Evolutionary conservation across 2,888 invertebrate genomes (phyloP).

Genomic region (Pammene fasciana): DNA sequence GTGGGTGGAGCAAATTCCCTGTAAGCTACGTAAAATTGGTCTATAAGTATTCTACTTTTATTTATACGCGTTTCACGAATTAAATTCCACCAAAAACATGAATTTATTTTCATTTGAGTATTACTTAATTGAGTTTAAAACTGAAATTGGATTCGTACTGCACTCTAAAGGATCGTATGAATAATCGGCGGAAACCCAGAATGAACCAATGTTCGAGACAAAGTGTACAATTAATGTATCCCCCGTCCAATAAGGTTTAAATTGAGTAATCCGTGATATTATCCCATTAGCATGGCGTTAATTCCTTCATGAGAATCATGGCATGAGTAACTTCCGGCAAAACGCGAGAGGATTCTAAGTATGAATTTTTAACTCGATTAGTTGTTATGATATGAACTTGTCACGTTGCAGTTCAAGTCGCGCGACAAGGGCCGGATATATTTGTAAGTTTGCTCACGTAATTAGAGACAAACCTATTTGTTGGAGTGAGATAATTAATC

Average conservation of each 20-base stretch:
- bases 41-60: too few species aligned
- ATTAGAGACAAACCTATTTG: too few species aligned
- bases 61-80: neutral
- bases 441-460: too few species aligned
- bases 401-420: too few species aligned
- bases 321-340: constrained; percentile 65
- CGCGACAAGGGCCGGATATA: too few species aligned
- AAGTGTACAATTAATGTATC: constrained; percentile 63
- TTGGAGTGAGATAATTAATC: too few species aligned
- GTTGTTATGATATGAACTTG: neutral
- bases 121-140: neutral
- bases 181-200: constrained; percentile 4
- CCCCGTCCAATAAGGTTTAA: constrained; percentile 67
- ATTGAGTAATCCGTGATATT: constrained; percentile 69
- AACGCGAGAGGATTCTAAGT: neutral
- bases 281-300: constrained; percentile 67
- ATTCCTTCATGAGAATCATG: constrained; percentile 65
- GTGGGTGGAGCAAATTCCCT: too few species aligned
- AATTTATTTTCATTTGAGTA: neutral
- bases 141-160: neutral
- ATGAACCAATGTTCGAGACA: constrained; percentile 38
- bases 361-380: neutral
- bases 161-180: neutral
- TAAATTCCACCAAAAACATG: neutral
- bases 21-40: too few species aligned